phyloP scores from a whole-genome alignment of 2,888 invertebrate species.

The Machimus atricapillus region DNA sequence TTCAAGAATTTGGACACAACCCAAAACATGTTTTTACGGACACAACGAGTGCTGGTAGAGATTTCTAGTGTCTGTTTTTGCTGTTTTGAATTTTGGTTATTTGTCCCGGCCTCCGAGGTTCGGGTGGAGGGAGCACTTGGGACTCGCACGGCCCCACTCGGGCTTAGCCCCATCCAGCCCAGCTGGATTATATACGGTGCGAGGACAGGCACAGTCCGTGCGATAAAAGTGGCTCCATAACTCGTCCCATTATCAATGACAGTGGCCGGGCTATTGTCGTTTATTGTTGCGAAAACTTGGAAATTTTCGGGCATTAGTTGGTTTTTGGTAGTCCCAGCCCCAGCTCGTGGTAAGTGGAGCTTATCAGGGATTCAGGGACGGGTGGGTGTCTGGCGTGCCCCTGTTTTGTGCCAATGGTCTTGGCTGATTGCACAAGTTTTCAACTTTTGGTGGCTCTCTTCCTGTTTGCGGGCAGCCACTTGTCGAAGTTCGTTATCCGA shows the following conservation, averaged over 20 bases:
- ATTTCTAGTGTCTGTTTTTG: constrained; percentile 29
- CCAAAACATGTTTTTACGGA: constrained; percentile 19
- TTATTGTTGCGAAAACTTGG: constrained; percentile 22
- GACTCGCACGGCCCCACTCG: not conserved
- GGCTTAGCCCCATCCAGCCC: not conserved
- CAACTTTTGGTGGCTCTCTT: constrained; percentile 17
- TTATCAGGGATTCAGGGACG: not conserved
- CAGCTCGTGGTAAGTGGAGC: not conserved
- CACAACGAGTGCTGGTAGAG: constrained; percentile 1
- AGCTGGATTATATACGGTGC: constrained; percentile 3
- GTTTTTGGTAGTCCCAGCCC: not conserved
- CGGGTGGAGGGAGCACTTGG: not conserved
- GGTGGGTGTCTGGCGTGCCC: not conserved
- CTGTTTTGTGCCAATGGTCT: constrained; percentile 23
- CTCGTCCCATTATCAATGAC: constrained; percentile 30
- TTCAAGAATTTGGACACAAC: constrained; percentile 27
- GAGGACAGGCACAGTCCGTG: constrained; percentile 7
- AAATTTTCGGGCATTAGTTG: constrained; percentile 15
- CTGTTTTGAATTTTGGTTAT: constrained; percentile 25
- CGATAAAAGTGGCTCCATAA: constrained; percentile 10
- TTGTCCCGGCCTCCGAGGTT: not conserved
- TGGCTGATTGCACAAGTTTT: constrained; percentile 29
- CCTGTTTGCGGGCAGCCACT: constrained; percentile 20
- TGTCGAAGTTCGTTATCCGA: constrained; percentile 24
- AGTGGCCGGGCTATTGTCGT: not conserved